A percentile compares a stretch with the other conserved stretches of the same genome.
phyloP scores from a whole-genome alignment of 2,888 invertebrate species.

The Alcis repandata region DNA sequence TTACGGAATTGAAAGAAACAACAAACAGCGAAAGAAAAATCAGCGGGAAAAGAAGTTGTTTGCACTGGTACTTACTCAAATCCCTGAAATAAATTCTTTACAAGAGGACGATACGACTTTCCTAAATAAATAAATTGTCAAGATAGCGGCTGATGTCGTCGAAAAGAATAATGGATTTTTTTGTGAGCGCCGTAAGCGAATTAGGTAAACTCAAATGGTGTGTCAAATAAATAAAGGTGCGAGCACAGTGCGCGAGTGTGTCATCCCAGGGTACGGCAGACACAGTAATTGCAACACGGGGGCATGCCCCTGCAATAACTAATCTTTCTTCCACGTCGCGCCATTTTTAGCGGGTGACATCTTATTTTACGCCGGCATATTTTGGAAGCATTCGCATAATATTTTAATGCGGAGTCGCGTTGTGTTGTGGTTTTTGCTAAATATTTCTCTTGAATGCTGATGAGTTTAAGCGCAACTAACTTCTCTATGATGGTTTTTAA shows the following conservation, averaged over 20 bases:
- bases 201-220: conserved; percentile 30
- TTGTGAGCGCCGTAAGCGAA: conserved; percentile 24
- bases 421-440: conserved; percentile 27
- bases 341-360: conserved; percentile 73
- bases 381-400: conserved; percentile 50
- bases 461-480: background rate
- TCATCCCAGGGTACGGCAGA: conserved; percentile 42
- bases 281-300: conserved; percentile 64
- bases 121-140: conserved; percentile 51
- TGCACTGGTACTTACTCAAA: conserved; percentile 68
- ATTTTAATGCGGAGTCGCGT: conserved; percentile 28
- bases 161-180: conserved; percentile 35
- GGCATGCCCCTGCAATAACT: conserved; percentile 66
- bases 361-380: conserved; percentile 71
- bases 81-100: conserved; percentile 63
- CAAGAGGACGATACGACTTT: conserved; percentile 56
- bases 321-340: conserved; percentile 64
- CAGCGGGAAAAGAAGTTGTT: conserved; percentile 68
- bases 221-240: conserved; percentile 31
- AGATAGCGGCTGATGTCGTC: conserved; percentile 33
- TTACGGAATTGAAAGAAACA: conserved; percentile 75
- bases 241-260: background rate
- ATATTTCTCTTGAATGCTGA: conserved; percentile 12
- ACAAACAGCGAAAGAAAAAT: conserved; percentile 76
- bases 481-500: background rate